Conservation (phyloP, 2,888 invertebrate species). For the Stenchaetothrips biformis region DNA sequence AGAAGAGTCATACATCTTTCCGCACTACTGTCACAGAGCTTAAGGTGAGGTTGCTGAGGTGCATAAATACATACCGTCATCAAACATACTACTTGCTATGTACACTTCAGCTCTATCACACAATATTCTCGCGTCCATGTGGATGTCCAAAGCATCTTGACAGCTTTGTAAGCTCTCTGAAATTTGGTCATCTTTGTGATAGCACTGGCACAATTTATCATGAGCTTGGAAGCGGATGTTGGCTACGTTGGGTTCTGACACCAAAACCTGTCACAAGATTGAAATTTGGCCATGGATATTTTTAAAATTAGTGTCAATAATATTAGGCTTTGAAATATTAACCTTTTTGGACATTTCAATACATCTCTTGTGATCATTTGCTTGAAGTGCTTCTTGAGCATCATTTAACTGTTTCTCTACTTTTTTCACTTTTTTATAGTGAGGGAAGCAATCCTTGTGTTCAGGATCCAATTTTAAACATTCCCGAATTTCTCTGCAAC, state of each 20-base stretch:
- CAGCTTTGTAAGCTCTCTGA: slow-evolving; percentile 72
- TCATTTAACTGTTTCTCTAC: slow-evolving; percentile 72
- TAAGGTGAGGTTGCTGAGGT: not conserved
- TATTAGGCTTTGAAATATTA: slow-evolving; percentile 29
- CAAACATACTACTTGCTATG: slow-evolving; percentile 81
- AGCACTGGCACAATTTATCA: slow-evolving; percentile 76
- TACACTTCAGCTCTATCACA: slow-evolving; percentile 93
- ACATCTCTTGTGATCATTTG: slow-evolving; percentile 63
- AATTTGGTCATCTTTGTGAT: slow-evolving; percentile 62
- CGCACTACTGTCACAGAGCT: not conserved
- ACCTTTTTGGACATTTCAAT: slow-evolving; percentile 62
- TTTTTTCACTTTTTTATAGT: slow-evolving; percentile 94
- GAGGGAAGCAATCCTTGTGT: slow-evolving; percentile 90
- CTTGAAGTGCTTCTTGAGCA: slow-evolving; percentile 58
- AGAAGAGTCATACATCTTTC: not conserved
- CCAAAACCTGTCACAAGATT: slow-evolving; percentile 26
- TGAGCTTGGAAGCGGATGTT: slow-evolving; percentile 71
- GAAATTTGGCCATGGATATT: not conserved
- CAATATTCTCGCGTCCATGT: slow-evolving; percentile 67
- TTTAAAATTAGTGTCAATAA: slow-evolving; percentile 19
- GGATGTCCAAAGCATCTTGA: slow-evolving; percentile 54
- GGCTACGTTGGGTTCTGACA: slow-evolving; percentile 56
- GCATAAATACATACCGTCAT: slow-evolving; percentile 62
- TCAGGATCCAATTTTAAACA: slow-evolving; percentile 97
- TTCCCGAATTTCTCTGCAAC: slow-evolving; percentile 79